A percentile compares a stretch with the other conserved stretches of the same genome.
phyloP scores from a whole-genome alignment of 2,888 invertebrate species.

The Polydrusus pterygomalis region DNA sequence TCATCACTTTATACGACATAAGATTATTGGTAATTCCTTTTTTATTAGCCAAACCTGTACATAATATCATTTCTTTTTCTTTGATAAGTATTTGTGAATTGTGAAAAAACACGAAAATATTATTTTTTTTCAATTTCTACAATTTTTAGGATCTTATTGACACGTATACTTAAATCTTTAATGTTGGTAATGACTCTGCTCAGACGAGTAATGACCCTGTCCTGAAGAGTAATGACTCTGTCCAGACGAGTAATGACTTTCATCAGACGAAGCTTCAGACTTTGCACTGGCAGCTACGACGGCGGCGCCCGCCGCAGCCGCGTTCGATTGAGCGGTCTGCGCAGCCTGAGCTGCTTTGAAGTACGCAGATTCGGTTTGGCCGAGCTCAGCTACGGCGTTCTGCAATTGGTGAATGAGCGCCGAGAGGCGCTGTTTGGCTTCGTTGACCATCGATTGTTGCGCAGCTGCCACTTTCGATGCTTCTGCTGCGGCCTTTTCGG shows the following conservation, averaged over 20 bases:
- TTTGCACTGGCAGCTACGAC: constrained; percentile 58
- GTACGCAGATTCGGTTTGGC: constrained; percentile 81
- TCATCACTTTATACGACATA: background rate
- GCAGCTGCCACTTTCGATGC: constrained; percentile 58
- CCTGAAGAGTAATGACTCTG: background rate
- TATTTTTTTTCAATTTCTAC: no score
- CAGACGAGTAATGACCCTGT: background rate
- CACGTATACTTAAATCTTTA: background rate
- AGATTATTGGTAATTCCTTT: background rate
- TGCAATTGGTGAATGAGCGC: constrained; percentile 80
- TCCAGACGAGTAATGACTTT: constrained; percentile 5
- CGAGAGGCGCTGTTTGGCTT: constrained; percentile 79
- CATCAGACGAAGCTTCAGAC: constrained; percentile 6
- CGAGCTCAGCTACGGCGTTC: constrained; percentile 80
- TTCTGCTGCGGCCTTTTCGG: constrained; percentile 57
- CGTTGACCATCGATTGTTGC: constrained; percentile 64
- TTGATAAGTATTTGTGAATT: background rate
- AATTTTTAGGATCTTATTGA: background rate
- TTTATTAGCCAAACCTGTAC: background rate
- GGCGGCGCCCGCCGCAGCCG: constrained; percentile 74
- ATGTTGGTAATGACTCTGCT: background rate
- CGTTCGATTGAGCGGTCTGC: constrained; percentile 82
- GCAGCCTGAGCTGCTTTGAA: constrained; percentile 79
- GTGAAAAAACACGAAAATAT: background rate
- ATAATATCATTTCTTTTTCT: background rate